Conservation (phyloP, 2,113 vertebrate genomes). For the Nibea albiflora region DNA sequence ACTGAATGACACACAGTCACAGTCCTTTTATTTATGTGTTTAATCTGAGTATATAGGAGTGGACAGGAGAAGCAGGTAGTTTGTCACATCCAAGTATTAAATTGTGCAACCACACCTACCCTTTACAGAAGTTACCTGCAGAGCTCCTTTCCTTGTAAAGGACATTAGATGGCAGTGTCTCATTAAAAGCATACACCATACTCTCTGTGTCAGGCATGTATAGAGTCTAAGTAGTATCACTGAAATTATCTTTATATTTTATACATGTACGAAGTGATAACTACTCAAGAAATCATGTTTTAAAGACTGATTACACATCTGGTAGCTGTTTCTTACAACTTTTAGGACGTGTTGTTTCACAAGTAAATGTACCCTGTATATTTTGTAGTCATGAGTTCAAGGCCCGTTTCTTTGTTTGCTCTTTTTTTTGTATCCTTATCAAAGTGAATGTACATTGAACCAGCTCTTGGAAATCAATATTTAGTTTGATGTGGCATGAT, state of each 20-base stretch:
- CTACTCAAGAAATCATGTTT: neutral
- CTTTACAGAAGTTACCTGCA: too few species aligned
- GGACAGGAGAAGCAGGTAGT: neutral
- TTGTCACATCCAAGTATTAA: neutral
- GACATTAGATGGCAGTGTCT: conserved; percentile 36
- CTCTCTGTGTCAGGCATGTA: neutral
- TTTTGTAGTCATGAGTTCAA: neutral
- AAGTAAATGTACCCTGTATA: neutral
- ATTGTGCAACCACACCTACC: too few species aligned
- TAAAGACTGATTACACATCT: neutral
- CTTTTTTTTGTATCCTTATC: neutral
- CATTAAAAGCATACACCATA: neutral
- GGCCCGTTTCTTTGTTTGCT: conserved; percentile 29
- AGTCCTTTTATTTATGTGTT: too few species aligned
- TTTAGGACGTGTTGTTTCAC: neutral
- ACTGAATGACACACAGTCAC: neutral
- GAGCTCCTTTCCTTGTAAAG: neutral
- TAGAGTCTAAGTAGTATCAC: neutral
- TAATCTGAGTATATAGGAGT: neutral
- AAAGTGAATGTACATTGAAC: neutral
- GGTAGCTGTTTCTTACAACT: neutral
- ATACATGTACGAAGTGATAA: too few species aligned
- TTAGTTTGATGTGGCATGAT: neutral
- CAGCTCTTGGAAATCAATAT: neutral
- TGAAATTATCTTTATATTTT: neutral